phyloP scores from a whole-genome alignment of 53 echinoderm and acorn worm species.

The Hippasteria phrygiana region DNA sequence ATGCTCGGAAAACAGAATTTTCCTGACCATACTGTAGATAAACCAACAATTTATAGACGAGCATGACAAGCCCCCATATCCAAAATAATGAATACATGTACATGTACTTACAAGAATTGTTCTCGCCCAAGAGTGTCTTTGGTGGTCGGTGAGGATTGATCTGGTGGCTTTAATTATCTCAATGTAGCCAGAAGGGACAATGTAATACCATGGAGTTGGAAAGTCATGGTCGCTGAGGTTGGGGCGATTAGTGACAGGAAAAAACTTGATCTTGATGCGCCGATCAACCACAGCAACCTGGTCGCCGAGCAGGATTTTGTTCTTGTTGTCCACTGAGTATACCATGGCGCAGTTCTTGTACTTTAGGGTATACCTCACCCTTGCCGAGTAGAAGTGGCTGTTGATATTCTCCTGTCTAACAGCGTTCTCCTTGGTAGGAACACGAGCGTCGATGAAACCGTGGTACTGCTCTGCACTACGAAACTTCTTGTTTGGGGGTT shows the following conservation, averaged over 20 bases:
- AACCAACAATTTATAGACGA: no score
- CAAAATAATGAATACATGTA: no score
- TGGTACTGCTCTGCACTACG: neutral
- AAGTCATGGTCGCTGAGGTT: conserved; percentile 25
- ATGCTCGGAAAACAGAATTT: no score
- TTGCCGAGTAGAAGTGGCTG: conserved; percentile 34
- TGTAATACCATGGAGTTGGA: conserved; percentile 3
- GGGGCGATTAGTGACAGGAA: neutral
- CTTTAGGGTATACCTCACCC: conserved; percentile 2
- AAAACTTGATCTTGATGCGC: neutral
- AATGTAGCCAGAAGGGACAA: neutral
- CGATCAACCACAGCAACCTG: conserved; percentile 9
- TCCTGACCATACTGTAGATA: no score
- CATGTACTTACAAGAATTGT: neutral
- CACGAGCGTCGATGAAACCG: conserved; percentile 15
- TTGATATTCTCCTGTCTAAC: neutral
- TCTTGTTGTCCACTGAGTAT: conserved; percentile 46
- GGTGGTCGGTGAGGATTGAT: neutral
- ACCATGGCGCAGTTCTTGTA: neutral
- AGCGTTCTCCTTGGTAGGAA: conserved; percentile 31
- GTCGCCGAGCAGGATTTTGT: conserved; percentile 32
- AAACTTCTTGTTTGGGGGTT: conserved; percentile 17
- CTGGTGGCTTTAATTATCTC: neutral
- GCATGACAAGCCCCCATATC: no score
- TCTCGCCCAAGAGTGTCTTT: neutral